Evolutionary conservation across 2,888 invertebrate genomes (phyloP), one percentile per base, ranked within the genome.

Genomic region (Hedychridium roseum): DNA sequence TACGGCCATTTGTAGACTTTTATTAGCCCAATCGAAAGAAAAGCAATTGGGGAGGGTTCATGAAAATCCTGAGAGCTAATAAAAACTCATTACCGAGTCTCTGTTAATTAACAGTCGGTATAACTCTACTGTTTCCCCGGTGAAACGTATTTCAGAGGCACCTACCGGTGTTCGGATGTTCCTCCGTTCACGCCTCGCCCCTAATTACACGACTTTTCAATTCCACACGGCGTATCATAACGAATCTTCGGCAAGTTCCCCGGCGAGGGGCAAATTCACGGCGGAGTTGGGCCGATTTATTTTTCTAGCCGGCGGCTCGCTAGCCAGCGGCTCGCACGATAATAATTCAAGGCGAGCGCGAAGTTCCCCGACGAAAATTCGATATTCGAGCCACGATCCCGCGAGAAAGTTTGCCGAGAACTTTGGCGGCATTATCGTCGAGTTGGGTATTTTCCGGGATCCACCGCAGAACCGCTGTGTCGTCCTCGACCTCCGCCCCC

Each of bases 361-460:
- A 60, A 60, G 55, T 60, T 64, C 34, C 21, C 35, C 45, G 46
- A 44, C 15, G 50, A 54, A 59, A 68, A 66, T 65, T 70, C 60
- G 63, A 68, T 69, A 70, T 70, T 66, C 70, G 52, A 50, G 64
- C 56, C 66, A 65, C 71, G 69, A 57, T 60, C 54, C 42, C 26
- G 45, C 48, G 62, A n/a, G 43, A 57, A 62, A 64, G 64, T 64
- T 64, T 40, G 47, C 34, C 32, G 54, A 64, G 64, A 53, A 64
- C 60, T 45, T 42, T 41, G 11, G 40, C 36, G 27, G 49, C 48
- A 60, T 50, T 57, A 60, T 55, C 57, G 51, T 43, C 50, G 34
- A 28, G 31, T 36, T 20, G 42, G 46, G 43, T 48, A 47, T 49
- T 51, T 42, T 40, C 57, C 28, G 14, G 35, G 41, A 53, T 49